Evolutionary conservation across 2,113 vertebrate species (phyloP).

Genomic region (Ginglymostoma cirratum): DNA sequence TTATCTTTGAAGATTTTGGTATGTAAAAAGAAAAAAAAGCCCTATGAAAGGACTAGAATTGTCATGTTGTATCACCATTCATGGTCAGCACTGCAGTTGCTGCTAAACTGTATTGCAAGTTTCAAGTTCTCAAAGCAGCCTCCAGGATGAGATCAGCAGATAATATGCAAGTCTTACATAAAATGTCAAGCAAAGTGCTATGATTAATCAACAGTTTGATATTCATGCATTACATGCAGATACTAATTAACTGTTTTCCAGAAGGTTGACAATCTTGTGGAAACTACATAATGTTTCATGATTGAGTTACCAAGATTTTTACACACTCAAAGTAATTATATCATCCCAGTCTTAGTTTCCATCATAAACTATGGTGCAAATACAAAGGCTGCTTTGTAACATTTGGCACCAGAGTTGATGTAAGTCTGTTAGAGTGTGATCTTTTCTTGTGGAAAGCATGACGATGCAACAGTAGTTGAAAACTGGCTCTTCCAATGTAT

Average conservation of each 20-base stretch:
- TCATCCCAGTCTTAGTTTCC: not conserved
- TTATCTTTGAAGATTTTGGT: not conserved
- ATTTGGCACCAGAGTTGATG: not conserved
- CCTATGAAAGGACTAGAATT: not conserved
- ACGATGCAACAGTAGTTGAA: not conserved
- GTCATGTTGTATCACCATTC: too few relatives aligned
- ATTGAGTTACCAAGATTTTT: not conserved
- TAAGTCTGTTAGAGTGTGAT: not conserved
- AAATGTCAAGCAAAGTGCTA: not conserved
- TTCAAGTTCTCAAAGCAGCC: not conserved
- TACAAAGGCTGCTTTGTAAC: not conserved
- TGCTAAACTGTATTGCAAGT: not conserved
- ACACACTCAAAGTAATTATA: not conserved
- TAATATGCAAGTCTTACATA: not conserved
- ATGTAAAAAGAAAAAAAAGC: not conserved
- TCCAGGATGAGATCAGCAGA: not conserved
- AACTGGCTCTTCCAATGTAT: not conserved
- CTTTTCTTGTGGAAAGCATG: not conserved
- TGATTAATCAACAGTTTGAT: constrained; percentile 19
- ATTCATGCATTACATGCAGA: not conserved
- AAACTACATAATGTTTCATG: not conserved
- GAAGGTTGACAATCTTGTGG: not conserved
- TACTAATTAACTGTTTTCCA: constrained; percentile 8
- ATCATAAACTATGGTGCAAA: not conserved
- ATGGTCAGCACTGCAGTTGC: not conserved